phyloP scores from a whole-genome alignment of 92 coral and sea anemone genomes.

The Parazoanthus darwini region DNA sequence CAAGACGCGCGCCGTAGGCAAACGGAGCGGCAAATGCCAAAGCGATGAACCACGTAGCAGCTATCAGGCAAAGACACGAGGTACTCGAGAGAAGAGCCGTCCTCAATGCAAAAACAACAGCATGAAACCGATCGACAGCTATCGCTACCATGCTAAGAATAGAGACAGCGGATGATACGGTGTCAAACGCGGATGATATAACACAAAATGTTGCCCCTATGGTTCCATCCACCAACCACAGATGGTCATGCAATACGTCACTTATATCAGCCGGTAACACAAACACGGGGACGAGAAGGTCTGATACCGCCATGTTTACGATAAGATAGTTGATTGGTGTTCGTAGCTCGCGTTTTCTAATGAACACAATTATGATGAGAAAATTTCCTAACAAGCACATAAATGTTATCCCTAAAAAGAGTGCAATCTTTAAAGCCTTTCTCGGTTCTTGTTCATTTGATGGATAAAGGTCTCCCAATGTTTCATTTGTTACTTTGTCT shows the following conservation, averaged over 20 bases:
- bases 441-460: neutral
- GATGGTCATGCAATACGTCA: neutral
- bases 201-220: neutral
- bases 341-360: slow-evolving; percentile 2
- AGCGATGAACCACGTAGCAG: neutral
- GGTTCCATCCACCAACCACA: slow-evolving; percentile 10
- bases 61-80: neutral
- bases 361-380: neutral
- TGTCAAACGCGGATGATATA: neutral
- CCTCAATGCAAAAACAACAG: neutral
- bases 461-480: neutral
- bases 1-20: neutral
- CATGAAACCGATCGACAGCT: neutral
- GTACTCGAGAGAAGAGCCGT: neutral
- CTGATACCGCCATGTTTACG: slow-evolving; percentile 17
- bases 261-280: slow-evolving; percentile 2
- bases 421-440: slow-evolving; percentile 1
- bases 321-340: slow-evolving; percentile 1
- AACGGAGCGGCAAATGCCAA: neutral
- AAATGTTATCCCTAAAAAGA: neutral
- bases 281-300: slow-evolving; percentile 1
- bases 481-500: neutral
- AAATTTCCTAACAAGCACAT: neutral
- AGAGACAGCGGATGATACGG: neutral
- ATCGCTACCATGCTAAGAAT: neutral